A percentile compares a stretch with the other conserved stretches of the same genome.
These are phyloP conservation scores for Cirrhinus mrigala DNA, from an alignment of 2,797 vertebrate genomes.

Conservation along the genomic window DNA sequence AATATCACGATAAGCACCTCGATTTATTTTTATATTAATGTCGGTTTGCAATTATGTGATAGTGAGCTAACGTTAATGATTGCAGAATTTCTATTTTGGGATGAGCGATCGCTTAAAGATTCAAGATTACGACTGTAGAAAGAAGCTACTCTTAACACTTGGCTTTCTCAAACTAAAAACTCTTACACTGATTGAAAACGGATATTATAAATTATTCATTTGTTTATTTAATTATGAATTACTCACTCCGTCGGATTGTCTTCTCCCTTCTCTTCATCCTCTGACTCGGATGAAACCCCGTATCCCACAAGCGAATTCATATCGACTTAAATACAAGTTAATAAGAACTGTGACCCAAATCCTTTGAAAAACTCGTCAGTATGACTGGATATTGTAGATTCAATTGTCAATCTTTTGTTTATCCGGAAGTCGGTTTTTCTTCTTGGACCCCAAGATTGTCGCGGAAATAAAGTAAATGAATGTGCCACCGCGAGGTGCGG, in stretches of 20 bases:
- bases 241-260: slow-evolving; percentile 55
- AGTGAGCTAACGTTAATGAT: neutral
- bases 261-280: slow-evolving; percentile 73
- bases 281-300: slow-evolving; percentile 79
- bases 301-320: slow-evolving; percentile 82
- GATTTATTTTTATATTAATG: neutral
- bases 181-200: neutral
- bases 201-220: neutral
- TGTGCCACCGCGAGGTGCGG: slow-evolving; percentile 16
- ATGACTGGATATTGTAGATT: neutral
- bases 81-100: too few relatives aligned
- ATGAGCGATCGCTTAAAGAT: too few relatives aligned
- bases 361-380: neutral
- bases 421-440: slow-evolving; percentile 40
- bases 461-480: neutral
- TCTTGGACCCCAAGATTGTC: neutral
- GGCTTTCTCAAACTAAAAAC: neutral
- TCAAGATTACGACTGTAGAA: neutral
- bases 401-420: neutral
- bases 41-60: neutral
- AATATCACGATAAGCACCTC: neutral
- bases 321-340: neutral
- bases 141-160: neutral
- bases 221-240: slow-evolving; percentile 1
- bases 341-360: neutral